Conservation (phyloP, 2,888 invertebrate species). For the Parnassius mnemosyne region DNA sequence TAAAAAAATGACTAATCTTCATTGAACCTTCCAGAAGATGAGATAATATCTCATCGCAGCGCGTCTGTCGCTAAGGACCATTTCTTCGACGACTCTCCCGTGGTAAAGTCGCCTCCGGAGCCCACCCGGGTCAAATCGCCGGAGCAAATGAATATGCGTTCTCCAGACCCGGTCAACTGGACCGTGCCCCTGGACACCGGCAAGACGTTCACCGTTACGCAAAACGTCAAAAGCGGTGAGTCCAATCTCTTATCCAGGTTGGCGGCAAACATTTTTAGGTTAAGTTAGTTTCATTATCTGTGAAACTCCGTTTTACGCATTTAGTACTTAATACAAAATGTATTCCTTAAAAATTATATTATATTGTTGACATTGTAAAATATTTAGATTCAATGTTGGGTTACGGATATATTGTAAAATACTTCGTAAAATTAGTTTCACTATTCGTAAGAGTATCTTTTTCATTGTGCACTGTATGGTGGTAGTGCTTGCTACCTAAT, state of each 20-base stretch:
- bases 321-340: conserved; percentile 1
- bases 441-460: conserved; percentile 63
- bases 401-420: conserved; percentile 25
- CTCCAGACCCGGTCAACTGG: conserved; percentile 97
- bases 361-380: not conserved
- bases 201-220: conserved; percentile 95
- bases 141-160: conserved; percentile 94
- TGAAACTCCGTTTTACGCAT: conserved; percentile 24
- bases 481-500: conserved; percentile 26
- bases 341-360: conserved; percentile 8
- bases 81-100: conserved; percentile 78
- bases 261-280: conserved; percentile 55
- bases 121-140: conserved; percentile 96
- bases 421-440: conserved; percentile 42
- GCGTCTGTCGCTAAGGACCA: conserved; percentile 77
- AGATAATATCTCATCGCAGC: conserved; percentile 72
- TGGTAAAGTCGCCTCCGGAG: conserved; percentile 95
- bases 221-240: conserved; percentile 88
- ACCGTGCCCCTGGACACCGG: conserved; percentile 96
- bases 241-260: conserved; percentile 55
- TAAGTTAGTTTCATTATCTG: conserved; percentile 35
- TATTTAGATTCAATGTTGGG: conserved; percentile 10
- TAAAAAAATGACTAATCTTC: not conserved
- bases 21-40: conserved; percentile 58
- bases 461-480: conserved; percentile 38